These are phyloP conservation scores for Vireo altiloquus DNA, from an alignment of 2,113 vertebrate genomes.

Conservation along the genomic window DNA sequence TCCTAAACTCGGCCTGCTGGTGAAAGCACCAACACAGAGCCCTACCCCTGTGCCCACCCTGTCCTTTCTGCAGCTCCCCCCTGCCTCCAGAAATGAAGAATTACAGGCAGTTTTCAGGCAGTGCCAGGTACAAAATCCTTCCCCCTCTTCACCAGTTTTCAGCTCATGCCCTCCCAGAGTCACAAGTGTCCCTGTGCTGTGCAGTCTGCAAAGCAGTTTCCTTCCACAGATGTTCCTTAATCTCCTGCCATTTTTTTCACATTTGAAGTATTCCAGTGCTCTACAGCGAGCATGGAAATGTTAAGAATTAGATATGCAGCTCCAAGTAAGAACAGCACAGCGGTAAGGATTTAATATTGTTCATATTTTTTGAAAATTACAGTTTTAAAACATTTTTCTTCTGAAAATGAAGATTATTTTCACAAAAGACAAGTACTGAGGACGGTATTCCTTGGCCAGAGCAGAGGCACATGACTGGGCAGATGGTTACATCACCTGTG, in stretches of 20 bases:
- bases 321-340: background rate
- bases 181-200: background rate
- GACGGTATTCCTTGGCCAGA: background rate
- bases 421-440: background rate
- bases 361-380: background rate
- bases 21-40: background rate
- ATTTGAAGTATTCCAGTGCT: background rate
- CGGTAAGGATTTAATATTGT: background rate
- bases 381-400: background rate
- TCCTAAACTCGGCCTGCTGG: background rate
- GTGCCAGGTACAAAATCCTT: background rate
- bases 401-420: background rate
- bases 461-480: rapidly evolving
- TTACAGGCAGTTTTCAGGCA: background rate
- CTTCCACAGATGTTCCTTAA: background rate
- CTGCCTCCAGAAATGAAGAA: background rate
- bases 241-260: background rate
- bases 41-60: background rate
- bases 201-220: background rate
- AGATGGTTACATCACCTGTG: background rate
- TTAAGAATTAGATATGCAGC: background rate
- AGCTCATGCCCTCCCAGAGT: rapidly evolving
- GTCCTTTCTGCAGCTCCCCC: background rate
- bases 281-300: background rate
- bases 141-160: background rate